phyloP scores from a whole-genome alignment of 2,888 invertebrate genomes.

The Ectropis crepuscularia region DNA sequence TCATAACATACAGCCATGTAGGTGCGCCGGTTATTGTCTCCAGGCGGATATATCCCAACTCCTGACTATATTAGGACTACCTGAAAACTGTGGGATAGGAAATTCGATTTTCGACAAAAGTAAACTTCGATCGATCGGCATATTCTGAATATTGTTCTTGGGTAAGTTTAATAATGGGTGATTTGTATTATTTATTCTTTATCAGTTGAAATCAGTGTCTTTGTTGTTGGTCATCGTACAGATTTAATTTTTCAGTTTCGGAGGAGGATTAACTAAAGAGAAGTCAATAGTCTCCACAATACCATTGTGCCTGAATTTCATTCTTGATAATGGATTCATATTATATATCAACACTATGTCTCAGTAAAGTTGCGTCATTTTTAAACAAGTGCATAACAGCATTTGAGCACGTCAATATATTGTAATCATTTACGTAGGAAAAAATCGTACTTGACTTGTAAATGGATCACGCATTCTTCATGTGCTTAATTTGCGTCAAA shows the following conservation, averaged over 20 bases:
- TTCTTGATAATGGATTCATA: too few relatives aligned
- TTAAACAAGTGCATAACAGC: background rate
- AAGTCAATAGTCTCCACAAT: too few relatives aligned
- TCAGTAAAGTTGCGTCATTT: background rate
- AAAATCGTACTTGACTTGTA: conserved; percentile 37
- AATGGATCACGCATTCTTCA: conserved; percentile 44
- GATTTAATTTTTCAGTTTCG: too few relatives aligned
- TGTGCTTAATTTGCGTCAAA: conserved; percentile 57
- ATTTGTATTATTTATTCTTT: too few relatives aligned
- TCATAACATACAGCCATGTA: conserved; percentile 59
- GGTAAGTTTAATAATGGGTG: too few relatives aligned
- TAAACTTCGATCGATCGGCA: too few relatives aligned
- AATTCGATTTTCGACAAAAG: background rate
- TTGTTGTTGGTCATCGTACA: too few relatives aligned
- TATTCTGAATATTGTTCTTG: too few relatives aligned
- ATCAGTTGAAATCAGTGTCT: too few relatives aligned
- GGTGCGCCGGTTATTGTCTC: conserved; percentile 72
- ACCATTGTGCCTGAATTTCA: too few relatives aligned
- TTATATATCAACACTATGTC: background rate
- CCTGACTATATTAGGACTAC: conserved; percentile 48
- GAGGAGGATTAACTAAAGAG: too few relatives aligned
- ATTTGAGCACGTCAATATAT: background rate
- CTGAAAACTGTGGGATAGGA: conserved; percentile 29
- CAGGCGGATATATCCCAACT: conserved; percentile 63
- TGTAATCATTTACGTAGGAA: conserved; percentile 7